phyloP scores from a whole-genome alignment of 2,113 vertebrate species.

The Macquaria ambigua region DNA sequence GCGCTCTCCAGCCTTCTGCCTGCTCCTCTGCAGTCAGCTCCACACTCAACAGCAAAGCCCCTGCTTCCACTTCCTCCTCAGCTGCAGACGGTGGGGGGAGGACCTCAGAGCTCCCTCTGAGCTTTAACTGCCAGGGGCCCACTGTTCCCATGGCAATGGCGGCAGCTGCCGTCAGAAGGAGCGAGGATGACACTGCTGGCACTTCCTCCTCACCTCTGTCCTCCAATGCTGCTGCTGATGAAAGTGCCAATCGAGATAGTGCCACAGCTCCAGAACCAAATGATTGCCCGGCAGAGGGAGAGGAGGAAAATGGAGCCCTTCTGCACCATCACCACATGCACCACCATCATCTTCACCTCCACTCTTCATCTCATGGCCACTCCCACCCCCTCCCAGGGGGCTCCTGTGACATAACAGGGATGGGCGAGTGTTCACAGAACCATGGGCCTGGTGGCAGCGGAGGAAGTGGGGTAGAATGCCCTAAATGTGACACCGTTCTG shows the following conservation, averaged over 20 bases:
- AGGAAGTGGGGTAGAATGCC: slow-evolving; percentile 97
- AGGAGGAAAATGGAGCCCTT: slow-evolving; percentile 91
- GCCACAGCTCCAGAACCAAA: slow-evolving; percentile 99
- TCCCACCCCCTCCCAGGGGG: slow-evolving; percentile 88
- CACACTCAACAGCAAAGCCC: slow-evolving; percentile 88
- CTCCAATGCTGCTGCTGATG: slow-evolving; percentile 88
- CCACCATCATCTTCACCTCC: slow-evolving; percentile 85
- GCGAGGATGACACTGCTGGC: slow-evolving; percentile 88
- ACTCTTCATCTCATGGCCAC: slow-evolving; percentile 82
- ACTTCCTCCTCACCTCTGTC: slow-evolving; percentile 83
- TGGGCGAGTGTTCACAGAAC: slow-evolving; percentile 95
- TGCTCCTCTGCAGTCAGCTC: slow-evolving; percentile 88
- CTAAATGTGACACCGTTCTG: slow-evolving; percentile 97
- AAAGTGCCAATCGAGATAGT: slow-evolving; percentile 99
- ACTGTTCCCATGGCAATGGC: slow-evolving; percentile 83
- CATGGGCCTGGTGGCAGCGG: slow-evolving; percentile 84
- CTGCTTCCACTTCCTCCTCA: slow-evolving; percentile 93
- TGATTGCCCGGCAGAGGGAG: slow-evolving; percentile 93
- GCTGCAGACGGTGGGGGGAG: slow-evolving; percentile 91
- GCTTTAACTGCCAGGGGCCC: slow-evolving; percentile 98
- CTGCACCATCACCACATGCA: slow-evolving; percentile 86
- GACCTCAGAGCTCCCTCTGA: slow-evolving; percentile 90
- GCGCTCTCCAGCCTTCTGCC: slow-evolving; percentile 94
- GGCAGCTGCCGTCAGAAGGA: slow-evolving; percentile 90
- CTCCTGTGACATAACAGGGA: slow-evolving; percentile 91